Evolutionary conservation across 2,797 vertebrate genomes (phyloP).

Genomic region (Prionace glauca): DNA sequence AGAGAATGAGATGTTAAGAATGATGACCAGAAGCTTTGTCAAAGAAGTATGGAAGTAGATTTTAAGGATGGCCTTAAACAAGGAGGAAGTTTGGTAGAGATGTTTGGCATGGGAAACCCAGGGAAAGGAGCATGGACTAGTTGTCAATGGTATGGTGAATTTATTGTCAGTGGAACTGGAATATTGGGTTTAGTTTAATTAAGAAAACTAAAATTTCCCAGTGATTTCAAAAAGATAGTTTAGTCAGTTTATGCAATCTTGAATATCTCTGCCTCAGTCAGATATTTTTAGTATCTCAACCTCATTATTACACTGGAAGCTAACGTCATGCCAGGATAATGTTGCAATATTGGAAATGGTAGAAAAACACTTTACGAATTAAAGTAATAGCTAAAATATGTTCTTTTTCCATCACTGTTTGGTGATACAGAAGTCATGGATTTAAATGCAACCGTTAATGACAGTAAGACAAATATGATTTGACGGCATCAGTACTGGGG

Average conservation of each 20-base stretch:
- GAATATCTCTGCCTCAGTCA: background rate
- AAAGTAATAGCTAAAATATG: background rate
- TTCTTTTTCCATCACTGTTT: background rate
- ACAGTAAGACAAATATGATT: background rate
- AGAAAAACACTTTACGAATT: background rate
- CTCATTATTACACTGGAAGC: background rate
- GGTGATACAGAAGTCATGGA: background rate
- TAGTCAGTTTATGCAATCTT: background rate
- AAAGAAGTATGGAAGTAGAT: background rate
- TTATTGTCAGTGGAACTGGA: background rate
- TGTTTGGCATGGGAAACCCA: background rate
- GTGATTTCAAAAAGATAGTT: background rate
- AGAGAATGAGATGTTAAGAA: background rate
- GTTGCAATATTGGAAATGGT: background rate
- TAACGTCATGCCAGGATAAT: background rate
- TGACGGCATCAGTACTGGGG: too few relatives aligned
- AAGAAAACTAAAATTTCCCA: background rate
- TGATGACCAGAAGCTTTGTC: background rate
- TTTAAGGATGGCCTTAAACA: background rate
- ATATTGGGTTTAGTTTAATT: too few relatives aligned
- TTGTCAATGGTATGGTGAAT: background rate
- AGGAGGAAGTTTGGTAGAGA: background rate
- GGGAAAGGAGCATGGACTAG: background rate
- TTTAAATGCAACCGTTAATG: background rate
- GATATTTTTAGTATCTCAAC: background rate